Evolutionary conservation across 2,797 vertebrate genomes (phyloP).

Genomic region (Sebastes aleutianus): DNA sequence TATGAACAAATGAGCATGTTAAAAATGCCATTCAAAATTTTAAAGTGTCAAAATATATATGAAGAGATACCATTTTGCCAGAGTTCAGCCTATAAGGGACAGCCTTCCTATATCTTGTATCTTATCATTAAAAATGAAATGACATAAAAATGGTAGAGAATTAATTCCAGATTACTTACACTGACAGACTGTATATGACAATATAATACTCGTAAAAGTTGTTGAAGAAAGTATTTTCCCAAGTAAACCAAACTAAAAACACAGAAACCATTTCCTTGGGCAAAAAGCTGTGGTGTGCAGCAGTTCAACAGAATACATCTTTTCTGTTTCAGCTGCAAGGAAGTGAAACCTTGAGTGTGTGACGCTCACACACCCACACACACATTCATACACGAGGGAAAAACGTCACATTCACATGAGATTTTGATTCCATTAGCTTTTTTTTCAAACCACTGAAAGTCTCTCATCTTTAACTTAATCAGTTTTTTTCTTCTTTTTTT

Average conservation of each 20-base stretch:
- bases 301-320: background rate
- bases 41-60: background rate
- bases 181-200: background rate
- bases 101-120: background rate
- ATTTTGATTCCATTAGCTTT: background rate
- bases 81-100: background rate
- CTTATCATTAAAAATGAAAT: background rate
- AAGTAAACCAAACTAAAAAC: background rate
- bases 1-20: background rate
- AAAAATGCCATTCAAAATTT: background rate
- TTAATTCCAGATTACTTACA: background rate
- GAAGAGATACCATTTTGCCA: background rate
- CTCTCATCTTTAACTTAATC: background rate
- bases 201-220: background rate
- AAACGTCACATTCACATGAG: background rate
- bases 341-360: conserved; percentile 64
- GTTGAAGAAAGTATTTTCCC: background rate
- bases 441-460: background rate
- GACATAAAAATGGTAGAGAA: background rate
- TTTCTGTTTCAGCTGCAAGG: conserved; percentile 37
- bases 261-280: background rate
- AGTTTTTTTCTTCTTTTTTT: background rate
- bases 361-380: background rate
- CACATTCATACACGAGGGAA: background rate
- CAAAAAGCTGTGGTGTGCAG: background rate